These are phyloP conservation scores for Callopanchax toddi DNA, from an alignment of 2,113 vertebrate species.

Conservation along the genomic window DNA sequence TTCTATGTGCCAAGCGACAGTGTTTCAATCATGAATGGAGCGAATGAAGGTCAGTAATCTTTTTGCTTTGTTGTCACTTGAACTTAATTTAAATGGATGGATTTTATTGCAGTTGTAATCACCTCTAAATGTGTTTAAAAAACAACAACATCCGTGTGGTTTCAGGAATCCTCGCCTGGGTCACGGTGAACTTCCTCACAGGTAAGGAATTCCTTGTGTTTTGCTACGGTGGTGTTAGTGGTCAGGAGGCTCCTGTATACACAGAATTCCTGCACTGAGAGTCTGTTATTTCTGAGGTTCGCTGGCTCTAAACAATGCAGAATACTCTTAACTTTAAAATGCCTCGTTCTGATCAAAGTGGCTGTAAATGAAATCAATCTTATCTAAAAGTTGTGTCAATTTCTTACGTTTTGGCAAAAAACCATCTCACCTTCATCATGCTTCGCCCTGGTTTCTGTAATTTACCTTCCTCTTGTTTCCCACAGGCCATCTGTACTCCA, in stretches of 20 bases:
- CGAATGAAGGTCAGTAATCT: constrained; percentile 87
- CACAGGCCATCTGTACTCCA: constrained; percentile 90
- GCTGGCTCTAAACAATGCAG: constrained; percentile 35
- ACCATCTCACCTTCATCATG: too few relatives aligned
- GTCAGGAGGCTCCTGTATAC: constrained; percentile 61
- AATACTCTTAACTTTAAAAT: too few relatives aligned
- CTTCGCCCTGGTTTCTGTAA: too few relatives aligned
- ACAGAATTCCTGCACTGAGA: constrained; percentile 51
- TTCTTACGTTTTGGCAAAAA: too few relatives aligned
- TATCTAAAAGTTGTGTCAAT: constrained; percentile 6
- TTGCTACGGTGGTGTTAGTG: constrained; percentile 70
- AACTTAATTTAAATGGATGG: constrained; percentile 8
- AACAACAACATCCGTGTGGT: constrained; percentile 58
- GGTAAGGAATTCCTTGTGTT: constrained; percentile 84
- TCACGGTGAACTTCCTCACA: constrained; percentile 98
- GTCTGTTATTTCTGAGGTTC: constrained; percentile 49
- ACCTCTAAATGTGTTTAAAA: too few relatives aligned
- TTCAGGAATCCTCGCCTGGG: constrained; percentile 95
- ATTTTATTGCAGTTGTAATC: constrained; percentile 18
- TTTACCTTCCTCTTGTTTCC: constrained; percentile 28
- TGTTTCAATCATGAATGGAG: constrained; percentile 93
- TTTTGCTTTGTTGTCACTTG: constrained; percentile 1
- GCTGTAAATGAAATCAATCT: background rate
- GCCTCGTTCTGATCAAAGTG: background rate
- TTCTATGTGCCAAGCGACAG: constrained; percentile 92